Evolutionary conservation across 1,140 invertebrate species (phyloP).

Genomic region (Calliphora vicina): DNA sequence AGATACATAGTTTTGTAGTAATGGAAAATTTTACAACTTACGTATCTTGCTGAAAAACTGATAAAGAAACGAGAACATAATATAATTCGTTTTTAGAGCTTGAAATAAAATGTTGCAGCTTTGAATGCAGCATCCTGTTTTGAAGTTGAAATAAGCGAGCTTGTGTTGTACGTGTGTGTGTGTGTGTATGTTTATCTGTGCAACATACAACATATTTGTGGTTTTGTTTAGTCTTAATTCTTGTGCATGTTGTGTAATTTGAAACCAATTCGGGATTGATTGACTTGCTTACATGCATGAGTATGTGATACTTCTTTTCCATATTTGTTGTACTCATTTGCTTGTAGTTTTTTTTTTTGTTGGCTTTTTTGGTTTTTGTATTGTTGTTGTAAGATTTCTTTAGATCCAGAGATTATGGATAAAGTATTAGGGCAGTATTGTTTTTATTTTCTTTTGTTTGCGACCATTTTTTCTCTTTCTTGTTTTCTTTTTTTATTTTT

Average conservation of each 20-base stretch:
- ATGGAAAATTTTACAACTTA: no score
- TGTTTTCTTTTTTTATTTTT: not conserved
- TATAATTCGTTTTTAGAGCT: not conserved
- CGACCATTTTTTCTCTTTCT: not conserved
- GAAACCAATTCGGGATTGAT: slow-evolving; percentile 6
- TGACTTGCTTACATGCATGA: slow-evolving; percentile 9
- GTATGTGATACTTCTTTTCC: not conserved
- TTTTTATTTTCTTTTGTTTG: not conserved
- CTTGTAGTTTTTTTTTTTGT: not conserved
- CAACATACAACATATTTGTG: not conserved
- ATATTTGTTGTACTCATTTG: not conserved
- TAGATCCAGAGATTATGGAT: not conserved
- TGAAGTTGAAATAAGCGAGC: no score
- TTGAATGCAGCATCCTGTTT: not conserved
- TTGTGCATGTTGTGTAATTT: slow-evolving; percentile 7
- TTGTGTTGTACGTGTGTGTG: not conserved
- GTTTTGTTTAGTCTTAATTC: slow-evolving; percentile 4
- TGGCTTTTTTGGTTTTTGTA: not conserved
- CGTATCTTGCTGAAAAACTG: no score
- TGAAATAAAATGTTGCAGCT: not conserved
- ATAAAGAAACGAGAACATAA: not conserved
- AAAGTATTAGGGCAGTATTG: not conserved
- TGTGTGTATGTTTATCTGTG: not conserved
- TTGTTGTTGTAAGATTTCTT: slow-evolving; percentile 4
- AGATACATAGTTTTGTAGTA: no score